Conservation (phyloP, 2,888 invertebrate genomes). For the Strigamia maritima region DNA sequence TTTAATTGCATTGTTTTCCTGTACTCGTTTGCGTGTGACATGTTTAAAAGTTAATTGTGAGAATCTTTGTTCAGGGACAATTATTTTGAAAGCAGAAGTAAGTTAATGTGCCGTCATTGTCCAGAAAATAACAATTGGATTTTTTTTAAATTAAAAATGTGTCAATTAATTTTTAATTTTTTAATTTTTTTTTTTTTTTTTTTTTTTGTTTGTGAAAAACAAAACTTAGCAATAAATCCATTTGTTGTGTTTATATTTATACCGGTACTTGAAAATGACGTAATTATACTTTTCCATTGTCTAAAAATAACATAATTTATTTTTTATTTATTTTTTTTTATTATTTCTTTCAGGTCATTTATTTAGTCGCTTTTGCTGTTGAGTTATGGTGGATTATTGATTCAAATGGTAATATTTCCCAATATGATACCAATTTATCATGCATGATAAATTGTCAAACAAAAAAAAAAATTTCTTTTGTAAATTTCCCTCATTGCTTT, state of each 20-base stretch:
- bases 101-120: neutral
- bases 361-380: conserved; percentile 26
- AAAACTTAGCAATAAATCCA: no score
- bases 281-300: neutral
- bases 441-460: neutral
- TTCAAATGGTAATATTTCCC: neutral
- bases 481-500: neutral
- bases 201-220: no score
- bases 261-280: no score
- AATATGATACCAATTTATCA: neutral
- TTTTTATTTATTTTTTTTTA: neutral
- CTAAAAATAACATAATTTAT: neutral
- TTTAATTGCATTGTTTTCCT: conserved; percentile 5
- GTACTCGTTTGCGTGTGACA: conserved; percentile 1
- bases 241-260: no score
- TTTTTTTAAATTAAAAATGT: no score
- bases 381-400: conserved; percentile 35
- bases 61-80: conserved; percentile 15
- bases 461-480: conserved; percentile 2
- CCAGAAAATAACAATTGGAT: no score
- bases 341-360: neutral
- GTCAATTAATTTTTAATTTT: no score
- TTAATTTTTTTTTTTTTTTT: no score
- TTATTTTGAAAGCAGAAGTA: neutral
- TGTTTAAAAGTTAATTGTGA: conserved; percentile 9